Conservation (phyloP, 2,888 invertebrate species). For the Netelia melanura region DNA sequence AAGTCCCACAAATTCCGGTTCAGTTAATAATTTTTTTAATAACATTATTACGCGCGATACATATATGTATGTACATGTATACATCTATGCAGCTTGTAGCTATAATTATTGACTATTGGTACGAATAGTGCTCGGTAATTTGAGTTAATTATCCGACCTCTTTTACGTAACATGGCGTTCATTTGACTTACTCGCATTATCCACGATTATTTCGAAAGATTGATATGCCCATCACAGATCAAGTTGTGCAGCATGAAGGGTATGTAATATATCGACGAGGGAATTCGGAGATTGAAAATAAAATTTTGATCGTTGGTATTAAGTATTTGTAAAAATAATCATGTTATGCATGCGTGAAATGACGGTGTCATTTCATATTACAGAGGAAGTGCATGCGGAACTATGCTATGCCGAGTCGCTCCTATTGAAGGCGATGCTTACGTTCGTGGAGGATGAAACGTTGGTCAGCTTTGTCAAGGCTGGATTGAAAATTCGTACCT, state of each 20-base stretch:
- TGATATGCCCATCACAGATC: neutral
- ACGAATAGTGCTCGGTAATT: conserved; percentile 26
- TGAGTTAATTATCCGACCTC: conserved; percentile 5
- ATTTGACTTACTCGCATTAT: neutral
- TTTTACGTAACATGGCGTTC: conserved; percentile 35
- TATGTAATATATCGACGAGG: neutral
- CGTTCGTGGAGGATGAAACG: conserved; percentile 97
- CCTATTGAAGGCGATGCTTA: conserved; percentile 94
- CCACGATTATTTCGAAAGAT: neutral
- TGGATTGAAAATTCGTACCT: conserved; percentile 95
- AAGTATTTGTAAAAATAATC: neutral
- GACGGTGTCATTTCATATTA: conserved; percentile 71
- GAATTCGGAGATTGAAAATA: neutral
- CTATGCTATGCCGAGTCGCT: conserved; percentile 97
- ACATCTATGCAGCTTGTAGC: neutral
- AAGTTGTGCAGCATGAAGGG: neutral
- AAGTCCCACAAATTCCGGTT: neutral
- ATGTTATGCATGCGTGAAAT: conserved; percentile 55
- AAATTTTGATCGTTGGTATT: conserved; percentile 6
- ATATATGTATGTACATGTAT: neutral
- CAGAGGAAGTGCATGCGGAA: conserved; percentile 96
- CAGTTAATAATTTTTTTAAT: neutral
- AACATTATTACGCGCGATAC: neutral
- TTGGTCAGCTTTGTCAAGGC: conserved; percentile 96
- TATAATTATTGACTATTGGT: conserved; percentile 39